phyloP scores from a whole-genome alignment of 2,113 vertebrate species.

The Antidorcas marsupialis region DNA sequence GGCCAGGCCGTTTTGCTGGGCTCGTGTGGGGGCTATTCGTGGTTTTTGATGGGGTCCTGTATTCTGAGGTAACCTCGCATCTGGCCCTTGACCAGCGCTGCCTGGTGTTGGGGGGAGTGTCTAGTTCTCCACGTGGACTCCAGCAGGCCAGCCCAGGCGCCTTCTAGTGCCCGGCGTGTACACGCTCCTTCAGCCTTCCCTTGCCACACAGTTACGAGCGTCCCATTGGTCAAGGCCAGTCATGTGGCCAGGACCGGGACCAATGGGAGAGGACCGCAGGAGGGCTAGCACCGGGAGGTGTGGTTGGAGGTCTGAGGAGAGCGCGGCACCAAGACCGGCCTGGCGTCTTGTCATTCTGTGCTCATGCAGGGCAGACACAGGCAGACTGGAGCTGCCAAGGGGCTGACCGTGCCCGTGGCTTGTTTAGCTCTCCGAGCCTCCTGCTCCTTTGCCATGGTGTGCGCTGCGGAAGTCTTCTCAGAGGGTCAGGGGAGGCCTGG shows the following conservation, averaged over 20 bases:
- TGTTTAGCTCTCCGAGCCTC: neutral
- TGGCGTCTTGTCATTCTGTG: neutral
- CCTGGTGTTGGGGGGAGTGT: no score
- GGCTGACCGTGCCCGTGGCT: neutral
- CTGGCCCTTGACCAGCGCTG: neutral
- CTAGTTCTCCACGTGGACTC: neutral
- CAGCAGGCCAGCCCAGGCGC: neutral
- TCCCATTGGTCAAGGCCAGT: neutral
- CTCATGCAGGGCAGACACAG: neutral
- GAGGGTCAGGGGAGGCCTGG: neutral
- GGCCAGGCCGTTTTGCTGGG: neutral
- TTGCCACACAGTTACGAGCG: neutral
- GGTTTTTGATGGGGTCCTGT: neutral
- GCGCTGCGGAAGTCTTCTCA: neutral
- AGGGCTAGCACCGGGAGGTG: neutral
- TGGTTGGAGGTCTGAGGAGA: neutral
- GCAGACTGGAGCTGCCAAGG: neutral
- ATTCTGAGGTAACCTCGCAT: neutral
- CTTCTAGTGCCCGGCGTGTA: neutral
- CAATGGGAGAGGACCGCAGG: neutral
- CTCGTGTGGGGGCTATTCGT: neutral
- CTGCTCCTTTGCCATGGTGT: neutral
- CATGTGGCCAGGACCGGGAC: neutral
- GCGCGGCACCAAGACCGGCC: accelerated
- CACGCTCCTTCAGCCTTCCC: neutral